phyloP scores from a whole-genome alignment of 2,888 invertebrate species.

The Sisyra terminalis region DNA sequence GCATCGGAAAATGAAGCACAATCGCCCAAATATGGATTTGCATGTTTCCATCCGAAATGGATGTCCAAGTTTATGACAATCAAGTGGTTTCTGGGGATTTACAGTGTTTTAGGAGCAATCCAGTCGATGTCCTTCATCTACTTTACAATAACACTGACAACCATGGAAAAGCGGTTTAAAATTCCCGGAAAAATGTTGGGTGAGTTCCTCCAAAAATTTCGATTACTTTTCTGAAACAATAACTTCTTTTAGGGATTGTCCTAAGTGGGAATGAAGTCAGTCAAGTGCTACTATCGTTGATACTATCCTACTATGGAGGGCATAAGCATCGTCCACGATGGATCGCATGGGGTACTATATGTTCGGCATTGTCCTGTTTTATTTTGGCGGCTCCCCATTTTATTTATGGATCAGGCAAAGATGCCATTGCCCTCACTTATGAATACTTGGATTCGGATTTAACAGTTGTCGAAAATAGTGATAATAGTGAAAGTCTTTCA shows the following conservation, averaged over 20 bases:
- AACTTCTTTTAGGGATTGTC: slow-evolving; percentile 35
- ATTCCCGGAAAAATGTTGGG: slow-evolving; percentile 50
- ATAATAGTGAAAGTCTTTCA: no score
- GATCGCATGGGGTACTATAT: slow-evolving; percentile 45
- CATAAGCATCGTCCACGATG: slow-evolving; percentile 47
- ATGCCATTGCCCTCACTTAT: slow-evolving; percentile 29
- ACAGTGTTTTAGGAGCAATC: slow-evolving; percentile 43
- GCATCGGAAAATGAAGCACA: neutral
- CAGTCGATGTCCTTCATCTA: slow-evolving; percentile 50
- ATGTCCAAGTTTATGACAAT: slow-evolving; percentile 39
- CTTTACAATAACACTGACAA: slow-evolving; percentile 44
- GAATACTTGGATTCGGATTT: slow-evolving; percentile 21
- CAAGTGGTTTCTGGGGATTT: slow-evolving; percentile 39
- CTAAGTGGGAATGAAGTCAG: slow-evolving; percentile 53
- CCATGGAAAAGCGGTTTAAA: slow-evolving; percentile 48
- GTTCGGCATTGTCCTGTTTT: slow-evolving; percentile 41
- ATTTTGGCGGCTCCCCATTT: slow-evolving; percentile 41
- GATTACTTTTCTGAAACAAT: neutral
- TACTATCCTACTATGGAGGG: slow-evolving; percentile 47
- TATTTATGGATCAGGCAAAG: slow-evolving; percentile 40
- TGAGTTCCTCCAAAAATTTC: slow-evolving; percentile 18
- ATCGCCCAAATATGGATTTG: slow-evolving; percentile 32
- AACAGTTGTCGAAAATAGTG: no score
- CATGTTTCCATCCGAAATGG: slow-evolving; percentile 38
- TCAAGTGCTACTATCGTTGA: slow-evolving; percentile 42